Evolutionary conservation across 2,113 vertebrate species (phyloP), one percentile per base, ranked within the genome.

Genomic region (Anhinga anhinga): DNA sequence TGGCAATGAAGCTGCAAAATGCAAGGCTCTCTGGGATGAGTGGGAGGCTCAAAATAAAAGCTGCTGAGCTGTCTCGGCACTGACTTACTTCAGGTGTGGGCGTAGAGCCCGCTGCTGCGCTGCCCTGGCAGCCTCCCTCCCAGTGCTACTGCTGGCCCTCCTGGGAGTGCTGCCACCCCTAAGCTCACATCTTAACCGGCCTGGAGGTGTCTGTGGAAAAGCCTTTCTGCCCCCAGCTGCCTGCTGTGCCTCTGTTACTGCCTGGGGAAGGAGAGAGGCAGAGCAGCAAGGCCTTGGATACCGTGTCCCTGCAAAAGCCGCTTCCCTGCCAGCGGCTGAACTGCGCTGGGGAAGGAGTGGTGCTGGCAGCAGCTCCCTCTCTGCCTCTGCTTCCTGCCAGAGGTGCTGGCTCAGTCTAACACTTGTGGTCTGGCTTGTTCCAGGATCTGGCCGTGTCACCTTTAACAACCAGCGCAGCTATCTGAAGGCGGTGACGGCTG

Each of bases 381-480:
- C 0, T 0, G 8, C 42, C 36, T 3, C 29, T 0, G 0, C 15
- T 15, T 83, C 38, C 53, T 71, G 6, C 23, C 0, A 0, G 2
- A 10, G 52, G 32, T 27, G 32, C n/a, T 0, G 1, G n/a, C 7
- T 55, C 52, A 42, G 25, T 17, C 11, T 86, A 29, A 94, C 4
- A 0, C n/a, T 34, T 38, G 29, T 15, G 32, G 16, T 53, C 34
- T 82, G 91, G 20, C 42, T 83, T 16, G 0, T 97, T 93, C 9
- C 84, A 99, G 99, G 99, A 65, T 99, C 99, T 86, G 99, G 99
- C 66, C 99, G 99, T n/a, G 99, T 99, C 96, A 99, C 99, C 88
- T 99, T 99, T 90, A 99, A 99, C 97, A 99, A 99, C 95, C 99
- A 99, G 84, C 99, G 99, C 86, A 99, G 99, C 98, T 99, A 99